phyloP scores from a whole-genome alignment of 2,888 invertebrate genomes.

The Caenorhabditis uteleia region DNA sequence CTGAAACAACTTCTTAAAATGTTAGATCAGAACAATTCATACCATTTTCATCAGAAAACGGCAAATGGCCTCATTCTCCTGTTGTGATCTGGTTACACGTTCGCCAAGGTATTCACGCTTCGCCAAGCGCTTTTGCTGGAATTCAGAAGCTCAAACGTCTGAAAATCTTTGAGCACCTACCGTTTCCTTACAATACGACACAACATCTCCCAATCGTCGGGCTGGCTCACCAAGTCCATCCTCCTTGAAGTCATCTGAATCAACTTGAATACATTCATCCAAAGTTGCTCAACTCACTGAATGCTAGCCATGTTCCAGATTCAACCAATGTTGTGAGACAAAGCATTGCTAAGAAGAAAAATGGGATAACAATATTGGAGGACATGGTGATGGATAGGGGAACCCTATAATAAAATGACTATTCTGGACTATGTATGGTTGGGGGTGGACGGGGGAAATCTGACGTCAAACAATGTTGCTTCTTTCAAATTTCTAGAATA shows the following conservation, averaged over 20 bases:
- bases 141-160: background rate
- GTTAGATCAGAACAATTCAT: background rate
- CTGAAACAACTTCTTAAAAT: background rate
- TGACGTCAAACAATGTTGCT: too few relatives aligned
- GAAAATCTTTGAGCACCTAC: slow-evolving; percentile 2
- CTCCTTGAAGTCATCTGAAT: slow-evolving; percentile 39
- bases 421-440: background rate
- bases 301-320: slow-evolving; percentile 37
- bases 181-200: slow-evolving; percentile 33
- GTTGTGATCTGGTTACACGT: slow-evolving; percentile 30
- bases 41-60: slow-evolving; percentile 38
- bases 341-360: slow-evolving; percentile 10
- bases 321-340: slow-evolving; percentile 1
- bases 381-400: background rate
- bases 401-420: background rate
- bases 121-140: slow-evolving; percentile 39
- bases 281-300: slow-evolving; percentile 17
- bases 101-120: slow-evolving; percentile 30
- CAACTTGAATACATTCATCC: too few relatives aligned
- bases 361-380: background rate
- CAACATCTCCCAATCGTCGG: slow-evolving; percentile 28
- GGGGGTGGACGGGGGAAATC: background rate
- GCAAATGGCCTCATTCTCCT: slow-evolving; percentile 35
- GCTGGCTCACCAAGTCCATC: slow-evolving; percentile 23
- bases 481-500: too few relatives aligned